Evolutionary conservation across 1,140 invertebrate genomes (phyloP).

Genomic region (Bicyclus anynana): DNA sequence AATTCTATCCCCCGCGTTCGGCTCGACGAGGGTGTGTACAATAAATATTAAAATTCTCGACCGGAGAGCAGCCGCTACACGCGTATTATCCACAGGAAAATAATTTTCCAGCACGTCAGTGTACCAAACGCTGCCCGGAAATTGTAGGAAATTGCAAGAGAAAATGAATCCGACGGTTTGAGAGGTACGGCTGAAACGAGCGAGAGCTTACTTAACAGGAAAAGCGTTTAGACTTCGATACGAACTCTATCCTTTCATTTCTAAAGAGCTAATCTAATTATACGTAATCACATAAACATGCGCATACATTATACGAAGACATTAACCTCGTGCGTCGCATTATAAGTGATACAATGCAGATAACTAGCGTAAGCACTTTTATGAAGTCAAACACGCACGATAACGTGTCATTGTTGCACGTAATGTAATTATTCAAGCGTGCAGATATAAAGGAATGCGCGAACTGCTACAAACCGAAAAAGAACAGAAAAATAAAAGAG

Average conservation of each 20-base stretch:
- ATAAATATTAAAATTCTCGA: slow-evolving; percentile 29
- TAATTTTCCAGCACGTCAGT: slow-evolving; percentile 65
- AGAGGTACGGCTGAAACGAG: slow-evolving; percentile 52
- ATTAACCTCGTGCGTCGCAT: slow-evolving; percentile 4
- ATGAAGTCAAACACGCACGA: slow-evolving; percentile 4
- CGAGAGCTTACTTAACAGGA: slow-evolving; percentile 39
- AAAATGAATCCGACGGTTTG: slow-evolving; percentile 72
- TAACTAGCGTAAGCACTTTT: slow-evolving; percentile 4
- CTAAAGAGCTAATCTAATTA: background rate
- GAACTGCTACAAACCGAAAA: slow-evolving; percentile 49
- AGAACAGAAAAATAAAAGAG: slow-evolving; percentile 62
- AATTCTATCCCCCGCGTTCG: slow-evolving; percentile 7
- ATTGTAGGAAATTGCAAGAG: slow-evolving; percentile 77
- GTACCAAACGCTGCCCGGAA: slow-evolving; percentile 67
- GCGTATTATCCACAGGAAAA: slow-evolving; percentile 59
- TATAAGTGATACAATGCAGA: slow-evolving; percentile 5
- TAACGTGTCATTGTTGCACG: slow-evolving; percentile 12
- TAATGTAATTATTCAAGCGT: slow-evolving; percentile 26
- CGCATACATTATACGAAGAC: background rate
- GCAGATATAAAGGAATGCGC: slow-evolving; percentile 33
- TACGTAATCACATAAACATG: background rate
- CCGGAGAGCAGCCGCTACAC: slow-evolving; percentile 26
- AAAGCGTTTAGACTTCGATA: slow-evolving; percentile 34
- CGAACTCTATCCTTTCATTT: slow-evolving; percentile 1
- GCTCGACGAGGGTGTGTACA: slow-evolving; percentile 10